phyloP scores from a whole-genome alignment of 2,113 vertebrate genomes.

The Nasalis larvatus region DNA sequence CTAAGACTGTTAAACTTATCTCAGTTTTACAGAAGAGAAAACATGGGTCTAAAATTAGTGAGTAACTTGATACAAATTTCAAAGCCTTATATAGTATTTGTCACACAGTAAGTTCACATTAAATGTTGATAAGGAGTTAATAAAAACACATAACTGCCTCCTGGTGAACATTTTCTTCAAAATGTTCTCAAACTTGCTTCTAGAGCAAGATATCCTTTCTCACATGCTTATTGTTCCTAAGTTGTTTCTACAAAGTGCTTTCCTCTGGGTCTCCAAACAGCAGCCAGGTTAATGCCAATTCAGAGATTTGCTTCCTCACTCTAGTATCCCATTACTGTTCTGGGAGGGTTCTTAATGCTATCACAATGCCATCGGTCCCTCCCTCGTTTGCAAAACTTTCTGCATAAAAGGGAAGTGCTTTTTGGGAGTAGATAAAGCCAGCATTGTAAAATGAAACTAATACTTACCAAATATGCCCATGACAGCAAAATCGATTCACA shows the following conservation, averaged over 20 bases:
- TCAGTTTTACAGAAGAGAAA: background rate
- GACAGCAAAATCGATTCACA: background rate
- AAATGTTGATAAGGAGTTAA: background rate
- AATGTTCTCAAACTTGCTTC: background rate
- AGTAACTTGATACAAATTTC: background rate
- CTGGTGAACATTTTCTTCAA: background rate
- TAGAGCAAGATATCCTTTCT: background rate
- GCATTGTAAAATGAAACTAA: background rate
- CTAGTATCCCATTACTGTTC: background rate
- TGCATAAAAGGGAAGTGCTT: background rate
- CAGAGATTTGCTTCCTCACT: background rate
- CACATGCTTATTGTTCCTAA: background rate
- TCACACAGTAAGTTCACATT: background rate
- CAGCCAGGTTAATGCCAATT: background rate
- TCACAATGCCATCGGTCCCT: background rate
- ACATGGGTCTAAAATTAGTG: background rate
- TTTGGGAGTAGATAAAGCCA: background rate
- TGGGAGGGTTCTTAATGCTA: background rate
- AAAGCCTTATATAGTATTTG: background rate
- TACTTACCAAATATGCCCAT: background rate
- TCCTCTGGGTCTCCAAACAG: background rate
- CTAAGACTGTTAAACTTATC: background rate
- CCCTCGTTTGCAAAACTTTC: background rate
- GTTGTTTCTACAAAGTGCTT: background rate
- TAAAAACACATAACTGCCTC: background rate